phyloP scores from a whole-genome alignment of 1,140 invertebrate species.

The Drosophila arawakana region DNA sequence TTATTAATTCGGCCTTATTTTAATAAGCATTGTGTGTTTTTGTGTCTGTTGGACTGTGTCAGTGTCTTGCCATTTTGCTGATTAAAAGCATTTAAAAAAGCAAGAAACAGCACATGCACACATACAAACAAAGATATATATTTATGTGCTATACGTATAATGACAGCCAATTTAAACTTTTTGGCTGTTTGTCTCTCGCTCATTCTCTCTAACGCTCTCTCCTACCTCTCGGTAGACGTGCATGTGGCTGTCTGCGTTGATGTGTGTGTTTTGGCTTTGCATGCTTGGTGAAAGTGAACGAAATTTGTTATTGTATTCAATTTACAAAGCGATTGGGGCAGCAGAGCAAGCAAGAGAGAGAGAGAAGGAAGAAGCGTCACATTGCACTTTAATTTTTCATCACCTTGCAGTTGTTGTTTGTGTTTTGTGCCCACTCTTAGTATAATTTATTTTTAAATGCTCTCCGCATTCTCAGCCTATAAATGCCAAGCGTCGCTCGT shows the following conservation, averaged over 20 bases:
- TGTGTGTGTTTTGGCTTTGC: conserved; percentile 35
- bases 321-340: not conserved
- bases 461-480: conserved; percentile 14
- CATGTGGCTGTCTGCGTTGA: conserved; percentile 6
- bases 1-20: conserved; percentile 44
- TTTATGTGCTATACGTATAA: conserved; percentile 58
- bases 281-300: conserved; percentile 75
- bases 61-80: conserved; percentile 46
- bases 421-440: conserved; percentile 16
- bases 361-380: conserved; percentile 7
- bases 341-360: not conserved
- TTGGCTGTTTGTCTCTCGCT: conserved; percentile 26
- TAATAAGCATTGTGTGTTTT: conserved; percentile 6
- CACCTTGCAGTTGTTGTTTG: conserved; percentile 10
- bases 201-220: conserved; percentile 21
- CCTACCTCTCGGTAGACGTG: not conserved
- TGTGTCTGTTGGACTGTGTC: conserved; percentile 12
- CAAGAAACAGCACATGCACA: conserved; percentile 24
- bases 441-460: conserved; percentile 53
- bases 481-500: conserved; percentile 27
- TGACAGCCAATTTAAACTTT: conserved; percentile 66
- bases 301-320: conserved; percentile 43
- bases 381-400: conserved; percentile 40
- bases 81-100: conserved; percentile 64
- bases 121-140: conserved; percentile 19